phyloP scores from a whole-genome alignment of 2,797 vertebrate genomes.

The Crocodylus rhombifer region DNA sequence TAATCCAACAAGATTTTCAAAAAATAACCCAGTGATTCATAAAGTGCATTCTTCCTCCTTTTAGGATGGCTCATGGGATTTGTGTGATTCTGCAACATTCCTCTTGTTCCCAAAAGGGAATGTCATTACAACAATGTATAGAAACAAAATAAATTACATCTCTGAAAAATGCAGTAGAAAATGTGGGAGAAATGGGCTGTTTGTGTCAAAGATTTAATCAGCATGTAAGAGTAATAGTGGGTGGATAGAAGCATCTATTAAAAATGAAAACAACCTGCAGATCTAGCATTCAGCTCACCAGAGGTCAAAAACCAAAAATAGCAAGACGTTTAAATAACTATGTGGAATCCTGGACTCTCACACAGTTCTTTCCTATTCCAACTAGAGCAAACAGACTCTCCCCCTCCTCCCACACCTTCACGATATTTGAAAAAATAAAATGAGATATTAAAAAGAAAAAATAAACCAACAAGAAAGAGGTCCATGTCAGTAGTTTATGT shows the following conservation, averaged over 20 bases:
- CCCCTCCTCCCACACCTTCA: conserved; percentile 27
- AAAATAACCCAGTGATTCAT: conserved; percentile 63
- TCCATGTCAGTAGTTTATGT: not conserved
- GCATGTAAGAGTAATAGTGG: conserved; percentile 8
- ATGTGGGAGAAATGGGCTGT: conserved; percentile 25
- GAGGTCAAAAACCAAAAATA: conserved; percentile 69
- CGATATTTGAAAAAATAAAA: not conserved
- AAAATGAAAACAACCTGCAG: conserved; percentile 63
- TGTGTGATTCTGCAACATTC: conserved; percentile 13
- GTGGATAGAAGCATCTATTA: not conserved
- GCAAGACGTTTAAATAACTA: conserved; percentile 32
- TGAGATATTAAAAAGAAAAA: not conserved
- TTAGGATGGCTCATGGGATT: conserved; percentile 23
- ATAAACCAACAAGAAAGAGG: not conserved
- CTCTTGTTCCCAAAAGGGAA: conserved; percentile 31
- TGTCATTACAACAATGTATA: not conserved
- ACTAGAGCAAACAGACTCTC: conserved; percentile 57
- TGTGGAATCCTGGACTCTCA: conserved; percentile 59
- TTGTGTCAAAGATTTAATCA: conserved; percentile 51
- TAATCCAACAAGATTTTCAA: conserved; percentile 52
- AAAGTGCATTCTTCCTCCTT: conserved; percentile 63
- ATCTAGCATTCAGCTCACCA: conserved; percentile 20
- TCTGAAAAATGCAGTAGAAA: not conserved
- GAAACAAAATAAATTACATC: conserved; percentile 12
- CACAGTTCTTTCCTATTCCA: conserved; percentile 27